Conservation (phyloP, 2,797 vertebrate genomes). For the Hippocampus kuda region DNA sequence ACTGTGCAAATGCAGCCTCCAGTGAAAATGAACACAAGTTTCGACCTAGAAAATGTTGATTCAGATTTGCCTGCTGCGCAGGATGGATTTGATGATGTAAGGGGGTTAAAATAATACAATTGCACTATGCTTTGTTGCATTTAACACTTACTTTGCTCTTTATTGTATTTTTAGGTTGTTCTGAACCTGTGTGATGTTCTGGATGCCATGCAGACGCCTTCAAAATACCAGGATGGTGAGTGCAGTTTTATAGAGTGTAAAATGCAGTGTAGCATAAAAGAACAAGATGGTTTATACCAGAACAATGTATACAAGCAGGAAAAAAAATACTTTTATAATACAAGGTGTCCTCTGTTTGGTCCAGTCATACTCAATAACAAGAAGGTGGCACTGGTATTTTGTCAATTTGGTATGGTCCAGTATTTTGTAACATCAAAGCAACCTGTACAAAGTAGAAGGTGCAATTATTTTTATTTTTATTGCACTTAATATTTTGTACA, state of each 20-base stretch:
- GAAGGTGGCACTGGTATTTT: too few relatives aligned
- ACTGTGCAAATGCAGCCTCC: slow-evolving; percentile 20
- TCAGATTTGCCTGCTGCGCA: slow-evolving; percentile 47
- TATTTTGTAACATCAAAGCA: too few relatives aligned
- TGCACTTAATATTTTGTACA: too few relatives aligned
- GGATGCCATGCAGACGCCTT: slow-evolving; percentile 56
- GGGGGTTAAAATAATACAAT: slow-evolving; percentile 4
- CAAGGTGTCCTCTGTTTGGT: too few relatives aligned
- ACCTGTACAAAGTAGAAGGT: too few relatives aligned
- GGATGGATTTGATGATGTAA: slow-evolving; percentile 58
- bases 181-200: slow-evolving; percentile 64
- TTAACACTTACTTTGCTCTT: background rate
- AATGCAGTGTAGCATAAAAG: background rate
- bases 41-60: slow-evolving; percentile 49
- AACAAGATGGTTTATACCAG: background rate
- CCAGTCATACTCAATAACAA: too few relatives aligned
- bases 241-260: background rate
- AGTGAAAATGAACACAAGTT: slow-evolving; percentile 49
- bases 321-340: too few relatives aligned
- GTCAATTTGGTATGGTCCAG: too few relatives aligned
- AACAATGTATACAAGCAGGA: background rate
- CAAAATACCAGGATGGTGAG: slow-evolving; percentile 36
- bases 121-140: background rate
- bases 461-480: too few relatives aligned
- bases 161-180: slow-evolving; percentile 52